phyloP scores from a whole-genome alignment of 2,797 vertebrate species.

The Tamandua tetradactyla region DNA sequence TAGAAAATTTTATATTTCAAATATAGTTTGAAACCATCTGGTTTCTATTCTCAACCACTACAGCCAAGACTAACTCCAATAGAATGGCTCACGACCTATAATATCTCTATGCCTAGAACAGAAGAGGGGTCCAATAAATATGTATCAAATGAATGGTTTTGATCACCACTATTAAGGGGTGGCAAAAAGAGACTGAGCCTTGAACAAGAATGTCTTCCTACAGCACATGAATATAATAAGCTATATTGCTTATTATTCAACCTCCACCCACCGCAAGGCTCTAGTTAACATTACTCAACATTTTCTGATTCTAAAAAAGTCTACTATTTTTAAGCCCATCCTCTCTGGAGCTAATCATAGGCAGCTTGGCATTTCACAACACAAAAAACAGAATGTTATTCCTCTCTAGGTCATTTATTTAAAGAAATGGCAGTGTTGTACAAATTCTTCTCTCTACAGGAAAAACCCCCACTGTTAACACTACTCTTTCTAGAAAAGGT shows the following conservation, averaged over 20 bases:
- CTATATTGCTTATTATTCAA: not conserved
- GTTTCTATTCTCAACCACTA: not conserved
- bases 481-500: not conserved
- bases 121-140: too few species aligned
- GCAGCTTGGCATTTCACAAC: not conserved
- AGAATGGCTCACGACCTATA: not conserved
- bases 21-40: not conserved
- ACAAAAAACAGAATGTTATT: not conserved
- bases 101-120: not conserved
- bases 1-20: not conserved
- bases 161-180: not conserved
- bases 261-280: not conserved
- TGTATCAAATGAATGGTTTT: not conserved
- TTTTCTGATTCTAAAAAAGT: not conserved
- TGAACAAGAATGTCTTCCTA: not conserved
- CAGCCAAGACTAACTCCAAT: not conserved
- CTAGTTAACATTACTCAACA: too few species aligned
- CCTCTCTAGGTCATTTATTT: not conserved
- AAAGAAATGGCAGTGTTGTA: not conserved
- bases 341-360: not conserved
- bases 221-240: accelerated
- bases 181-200: not conserved
- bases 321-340: not conserved
- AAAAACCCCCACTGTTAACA: not conserved
- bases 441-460: not conserved